Conservation (phyloP, 2,888 invertebrate genomes). For the Acronicta alni region DNA sequence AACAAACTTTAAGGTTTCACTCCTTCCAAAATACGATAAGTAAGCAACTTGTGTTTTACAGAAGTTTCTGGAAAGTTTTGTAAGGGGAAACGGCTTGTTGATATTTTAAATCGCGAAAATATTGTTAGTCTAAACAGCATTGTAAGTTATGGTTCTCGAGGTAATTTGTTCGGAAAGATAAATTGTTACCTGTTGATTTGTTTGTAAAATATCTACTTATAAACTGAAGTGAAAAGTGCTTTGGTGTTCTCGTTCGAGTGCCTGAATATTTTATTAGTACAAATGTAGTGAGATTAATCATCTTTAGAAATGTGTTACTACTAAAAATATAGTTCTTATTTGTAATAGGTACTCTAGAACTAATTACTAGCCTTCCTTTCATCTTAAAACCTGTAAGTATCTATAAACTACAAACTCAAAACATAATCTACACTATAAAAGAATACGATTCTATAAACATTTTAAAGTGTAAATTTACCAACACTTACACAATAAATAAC, state of each 20-base stretch:
- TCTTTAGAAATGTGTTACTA: slow-evolving; percentile 30
- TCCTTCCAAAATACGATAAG: slow-evolving; percentile 51
- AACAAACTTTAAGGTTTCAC: slow-evolving; percentile 55
- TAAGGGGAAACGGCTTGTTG: slow-evolving; percentile 54
- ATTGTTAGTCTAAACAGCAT: slow-evolving; percentile 37
- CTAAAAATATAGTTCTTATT: slow-evolving; percentile 30
- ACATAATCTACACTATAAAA: slow-evolving; percentile 12
- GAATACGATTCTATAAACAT: slow-evolving; percentile 11
- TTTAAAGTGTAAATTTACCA: slow-evolving; percentile 26
- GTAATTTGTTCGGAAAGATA: slow-evolving; percentile 44
- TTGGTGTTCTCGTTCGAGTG: slow-evolving; percentile 10
- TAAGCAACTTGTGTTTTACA: slow-evolving; percentile 52
- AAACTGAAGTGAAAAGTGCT: slow-evolving; percentile 19
- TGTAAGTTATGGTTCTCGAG: slow-evolving; percentile 32
- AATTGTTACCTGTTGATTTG: slow-evolving; percentile 51
- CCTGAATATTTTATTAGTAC: slow-evolving; percentile 32
- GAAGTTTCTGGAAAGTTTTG: slow-evolving; percentile 59
- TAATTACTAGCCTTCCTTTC: slow-evolving; percentile 33
- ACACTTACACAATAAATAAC: slow-evolving; percentile 45
- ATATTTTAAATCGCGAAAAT: slow-evolving; percentile 51
- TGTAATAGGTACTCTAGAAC: slow-evolving; percentile 24
- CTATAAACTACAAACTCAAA: slow-evolving; percentile 29
- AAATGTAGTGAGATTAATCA: slow-evolving; percentile 31
- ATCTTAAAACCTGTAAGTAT: slow-evolving; percentile 31
- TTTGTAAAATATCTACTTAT: slow-evolving; percentile 38